Evolutionary conservation across 1,140 invertebrate genomes (phyloP), one percentile per base, ranked within the genome.

Genomic region (Drosophila serrata): DNA sequence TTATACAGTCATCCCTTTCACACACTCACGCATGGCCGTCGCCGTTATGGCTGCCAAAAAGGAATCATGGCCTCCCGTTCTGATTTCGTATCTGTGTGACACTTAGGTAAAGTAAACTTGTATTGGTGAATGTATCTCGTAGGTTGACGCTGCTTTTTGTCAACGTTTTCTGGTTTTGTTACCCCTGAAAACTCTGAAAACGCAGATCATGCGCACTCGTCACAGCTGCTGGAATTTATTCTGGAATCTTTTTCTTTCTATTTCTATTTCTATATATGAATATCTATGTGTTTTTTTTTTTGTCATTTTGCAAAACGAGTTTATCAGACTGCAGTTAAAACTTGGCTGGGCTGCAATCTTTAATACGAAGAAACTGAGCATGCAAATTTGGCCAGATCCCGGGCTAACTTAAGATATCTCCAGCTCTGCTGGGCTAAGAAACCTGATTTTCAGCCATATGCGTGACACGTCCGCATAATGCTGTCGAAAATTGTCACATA

Each of bases 401-500:
- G 2, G 35, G 31, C 22, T 35, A 29, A 55, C 13, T 64, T 35
- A n/a, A 57, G 58, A 51, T 37, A 13, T 19, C 24, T 33, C 9
- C 4, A 17, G 19, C 29, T 19, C 4, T 19, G 24, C 22, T 31
- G 22, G 33, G 7, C 56, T 3, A 40, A 57, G 31, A 57, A 76
- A 74, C 70, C 49, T 37, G 56, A 45, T 85, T 75, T 79, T 61
- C 45, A 79, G 81, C 49, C 49, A 49, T 65, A 90, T 90, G 81
- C 86, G 81, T 79, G 79, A 79, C 81, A 85, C 78, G 85, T 90
- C 53, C 75, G 78, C 63, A 76, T 85, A 77, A 91, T 88, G 88
- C 84, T 91, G 88, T 88, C 84, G 81, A 85, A 91, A 91, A 91
- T 85, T 88, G 88, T 91, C 88, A 80, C 86, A 91, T 91, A 91